Base-by-base conservation (phyloP, 2,113 vertebrate genomes). In the Columba janthina region DNA sequence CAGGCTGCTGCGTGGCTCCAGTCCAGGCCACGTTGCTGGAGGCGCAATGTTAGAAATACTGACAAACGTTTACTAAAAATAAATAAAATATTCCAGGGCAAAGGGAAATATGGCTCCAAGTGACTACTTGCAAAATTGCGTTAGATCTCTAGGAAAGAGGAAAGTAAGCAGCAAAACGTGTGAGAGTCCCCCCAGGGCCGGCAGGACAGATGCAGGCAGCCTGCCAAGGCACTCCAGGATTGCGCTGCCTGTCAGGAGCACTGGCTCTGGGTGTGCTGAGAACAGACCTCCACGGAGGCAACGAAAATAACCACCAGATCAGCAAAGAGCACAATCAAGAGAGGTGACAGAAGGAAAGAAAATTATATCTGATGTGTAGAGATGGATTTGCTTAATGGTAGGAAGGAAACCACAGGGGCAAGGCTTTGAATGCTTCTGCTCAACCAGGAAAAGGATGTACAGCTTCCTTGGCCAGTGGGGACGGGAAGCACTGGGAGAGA, bases 141-240 rank as follows among this genome's bases (percentile, higher is more conserved):
- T 93, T 93, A 96, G 93, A 96, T 85, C 94, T 96, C 88, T 70
- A 92, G 93, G 91, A 95, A 97, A 97, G 81, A 86, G 86, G 86
- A 90, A 94, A 95, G 86, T 38, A 78, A 89, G 64, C 38, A 0
- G 86, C 84, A 80, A 67, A 96, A 87, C 0, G 40, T 73, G 93
- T 61, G 81, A 92, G 85, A 85, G 80, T 62, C 66, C 90, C 94
- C 76, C 67, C 70, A 42, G 94, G 96, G 94, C 90, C 70, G 24
- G 73, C 83, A 72, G 94, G 86, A 96, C 80, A 89, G 93, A 73
- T 1, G 0, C 58, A 76, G 93, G 94, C 96, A 95, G 93, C 69
- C 61, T 95, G 96, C 94, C 96, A 97, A 96, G 90, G 92, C 93
- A 82, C 95, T 96, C 92, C 94, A 96, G 94, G 95, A 96, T 85